phyloP scores from a whole-genome alignment of 92 coral and sea anemone genomes.

The Diadumene lineata region DNA sequence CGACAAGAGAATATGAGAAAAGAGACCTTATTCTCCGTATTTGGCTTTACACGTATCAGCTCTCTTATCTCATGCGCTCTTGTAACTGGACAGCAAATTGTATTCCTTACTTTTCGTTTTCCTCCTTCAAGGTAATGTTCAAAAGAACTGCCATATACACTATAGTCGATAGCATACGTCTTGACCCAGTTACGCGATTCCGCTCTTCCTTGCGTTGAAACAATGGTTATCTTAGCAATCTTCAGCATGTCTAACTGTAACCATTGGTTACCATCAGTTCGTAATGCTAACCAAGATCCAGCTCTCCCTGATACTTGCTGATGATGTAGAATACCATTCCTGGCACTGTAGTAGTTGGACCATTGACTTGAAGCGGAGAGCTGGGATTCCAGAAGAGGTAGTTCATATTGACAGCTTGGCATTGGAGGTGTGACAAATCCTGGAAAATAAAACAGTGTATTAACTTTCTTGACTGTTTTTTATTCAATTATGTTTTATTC shows the following conservation, averaged over 20 bases:
- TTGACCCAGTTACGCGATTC: conserved; percentile 14
- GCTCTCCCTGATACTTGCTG: neutral
- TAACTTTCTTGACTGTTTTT: too few relatives aligned
- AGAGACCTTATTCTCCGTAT: too few relatives aligned
- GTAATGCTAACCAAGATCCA: conserved; percentile 29
- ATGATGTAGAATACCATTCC: conserved; percentile 1
- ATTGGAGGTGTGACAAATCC: conserved; percentile 3
- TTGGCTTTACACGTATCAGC: too few relatives aligned
- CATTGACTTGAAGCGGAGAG: conserved; percentile 20
- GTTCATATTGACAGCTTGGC: neutral
- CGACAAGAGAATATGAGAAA: too few relatives aligned
- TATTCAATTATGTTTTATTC: too few relatives aligned
- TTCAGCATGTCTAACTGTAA: conserved; percentile 30
- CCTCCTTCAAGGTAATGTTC: conserved; percentile 1
- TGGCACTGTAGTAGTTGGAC: neutral
- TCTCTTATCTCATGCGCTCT: too few relatives aligned
- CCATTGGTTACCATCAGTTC: conserved; percentile 23
- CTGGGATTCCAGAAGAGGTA: conserved; percentile 10
- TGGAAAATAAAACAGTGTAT: too few relatives aligned
- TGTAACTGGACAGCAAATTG: neutral
- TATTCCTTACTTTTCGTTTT: neutral
- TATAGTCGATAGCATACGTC: conserved; percentile 23
- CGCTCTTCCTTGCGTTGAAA: conserved; percentile 41
- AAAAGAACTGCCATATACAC: conserved; percentile 3
- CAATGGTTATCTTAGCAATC: conserved; percentile 4